Conservation (phyloP, 2,113 vertebrate genomes). For the Misgurnus anguillicaudatus region DNA sequence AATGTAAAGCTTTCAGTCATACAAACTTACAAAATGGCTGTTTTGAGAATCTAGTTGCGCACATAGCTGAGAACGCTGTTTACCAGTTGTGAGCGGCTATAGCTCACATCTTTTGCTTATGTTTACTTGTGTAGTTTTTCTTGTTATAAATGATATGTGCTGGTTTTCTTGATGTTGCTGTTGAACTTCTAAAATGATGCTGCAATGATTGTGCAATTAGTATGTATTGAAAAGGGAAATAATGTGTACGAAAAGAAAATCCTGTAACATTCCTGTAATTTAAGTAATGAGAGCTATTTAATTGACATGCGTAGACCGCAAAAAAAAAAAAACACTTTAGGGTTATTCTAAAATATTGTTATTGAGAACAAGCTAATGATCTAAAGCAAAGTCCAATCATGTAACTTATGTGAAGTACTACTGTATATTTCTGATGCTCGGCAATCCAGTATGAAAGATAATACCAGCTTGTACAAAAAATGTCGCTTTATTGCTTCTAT, state of each 20-base stretch:
- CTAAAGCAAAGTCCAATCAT: background rate
- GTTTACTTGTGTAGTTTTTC: background rate
- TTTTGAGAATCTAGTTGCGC: conserved; percentile 4
- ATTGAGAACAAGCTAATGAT: too few species aligned
- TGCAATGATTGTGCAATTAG: background rate
- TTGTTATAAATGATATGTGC: conserved; percentile 13
- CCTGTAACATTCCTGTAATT: background rate
- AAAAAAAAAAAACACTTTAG: too few species aligned
- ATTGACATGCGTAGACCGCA: background rate
- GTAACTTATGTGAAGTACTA: background rate
- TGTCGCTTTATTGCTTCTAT: background rate
- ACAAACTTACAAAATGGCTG: background rate
- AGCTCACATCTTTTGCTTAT: background rate
- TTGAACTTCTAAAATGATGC: conserved; percentile 7
- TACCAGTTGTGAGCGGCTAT: background rate
- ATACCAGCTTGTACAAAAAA: background rate
- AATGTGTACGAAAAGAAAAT: background rate
- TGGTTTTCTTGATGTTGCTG: conserved; percentile 33
- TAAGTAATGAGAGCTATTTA: background rate
- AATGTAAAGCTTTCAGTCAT: background rate
- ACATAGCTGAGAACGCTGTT: conserved; percentile 19
- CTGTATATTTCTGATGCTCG: background rate
- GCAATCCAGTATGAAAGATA: background rate
- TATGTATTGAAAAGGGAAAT: conserved; percentile 6
- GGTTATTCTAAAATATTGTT: too few species aligned